Percentiles rank a stretch among this genome's conserved stretches.
phyloP scores from a whole-genome alignment of 2,113 vertebrate genomes.

The Notiomystis cincta region DNA sequence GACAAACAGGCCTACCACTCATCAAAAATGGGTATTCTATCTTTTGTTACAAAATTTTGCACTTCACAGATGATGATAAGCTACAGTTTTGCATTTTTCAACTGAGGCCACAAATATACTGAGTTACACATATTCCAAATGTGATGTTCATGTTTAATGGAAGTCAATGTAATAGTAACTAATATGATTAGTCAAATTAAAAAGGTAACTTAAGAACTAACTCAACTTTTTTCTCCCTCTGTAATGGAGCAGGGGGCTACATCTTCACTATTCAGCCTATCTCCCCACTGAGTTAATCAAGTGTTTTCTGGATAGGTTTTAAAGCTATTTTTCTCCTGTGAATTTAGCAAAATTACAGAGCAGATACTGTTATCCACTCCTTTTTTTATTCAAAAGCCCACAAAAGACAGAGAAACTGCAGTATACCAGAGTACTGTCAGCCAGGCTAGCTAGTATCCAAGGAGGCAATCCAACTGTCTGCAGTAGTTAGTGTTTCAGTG shows the following conservation, averaged over 20 bases:
- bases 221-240: not conserved
- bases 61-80: not conserved
- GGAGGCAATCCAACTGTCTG: not conserved
- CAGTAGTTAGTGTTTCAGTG: not conserved
- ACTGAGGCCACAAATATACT: not conserved
- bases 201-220: not conserved
- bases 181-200: not conserved
- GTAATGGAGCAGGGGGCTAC: not conserved
- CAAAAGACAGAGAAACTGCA: not conserved
- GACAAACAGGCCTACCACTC: not conserved
- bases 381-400: not conserved
- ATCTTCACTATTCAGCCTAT: not conserved
- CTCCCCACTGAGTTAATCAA: not conserved
- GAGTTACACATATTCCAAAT: not conserved
- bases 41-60: not conserved
- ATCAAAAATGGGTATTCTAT: not conserved
- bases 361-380: not conserved
- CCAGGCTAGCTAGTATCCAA: not conserved
- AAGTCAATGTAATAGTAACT: not conserved
- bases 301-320: not conserved
- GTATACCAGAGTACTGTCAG: not conserved
- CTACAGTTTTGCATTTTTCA: not conserved
- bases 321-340: not conserved
- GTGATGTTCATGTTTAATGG: not conserved
- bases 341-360: not conserved